Percentiles rank a stretch among this genome's conserved stretches.
Conservation (phyloP, 2,888 invertebrate genomes). For the Notodonta dromedarius region DNA sequence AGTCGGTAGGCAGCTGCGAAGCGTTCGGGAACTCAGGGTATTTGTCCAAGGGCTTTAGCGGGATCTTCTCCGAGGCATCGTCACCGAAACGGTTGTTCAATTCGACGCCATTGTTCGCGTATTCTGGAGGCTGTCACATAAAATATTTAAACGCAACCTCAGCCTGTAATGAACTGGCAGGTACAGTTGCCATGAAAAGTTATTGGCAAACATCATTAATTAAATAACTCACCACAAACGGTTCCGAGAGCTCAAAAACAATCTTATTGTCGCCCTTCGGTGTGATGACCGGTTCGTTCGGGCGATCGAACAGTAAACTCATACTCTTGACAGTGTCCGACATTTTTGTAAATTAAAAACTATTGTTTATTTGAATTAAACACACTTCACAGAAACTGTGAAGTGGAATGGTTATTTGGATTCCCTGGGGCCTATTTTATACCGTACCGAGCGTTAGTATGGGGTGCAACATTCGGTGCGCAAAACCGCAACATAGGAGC, state of each 20-base stretch:
- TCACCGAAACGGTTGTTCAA: slow-evolving; percentile 86
- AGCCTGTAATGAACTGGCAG: too few relatives aligned
- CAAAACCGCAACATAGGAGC: slow-evolving; percentile 47
- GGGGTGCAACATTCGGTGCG: slow-evolving; percentile 51
- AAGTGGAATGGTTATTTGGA: slow-evolving; percentile 52
- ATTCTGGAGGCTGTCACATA: slow-evolving; percentile 64
- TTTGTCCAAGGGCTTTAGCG: slow-evolving; percentile 76
- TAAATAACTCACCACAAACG: slow-evolving; percentile 86
- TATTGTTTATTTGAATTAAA: slow-evolving; percentile 21
- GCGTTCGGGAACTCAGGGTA: slow-evolving; percentile 85
- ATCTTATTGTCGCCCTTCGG: slow-evolving; percentile 85
- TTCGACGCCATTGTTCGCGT: slow-evolving; percentile 82
- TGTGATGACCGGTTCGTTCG: slow-evolving; percentile 85
- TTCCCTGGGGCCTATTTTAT: slow-evolving; percentile 43
- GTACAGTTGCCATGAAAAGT: too few relatives aligned
- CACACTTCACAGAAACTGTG: slow-evolving; percentile 73
- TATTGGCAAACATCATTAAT: background rate
- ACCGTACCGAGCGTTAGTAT: slow-evolving; percentile 11
- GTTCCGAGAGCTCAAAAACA: slow-evolving; percentile 85
- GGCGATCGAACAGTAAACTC: slow-evolving; percentile 83
- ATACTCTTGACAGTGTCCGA: slow-evolving; percentile 52
- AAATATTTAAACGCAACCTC: background rate
- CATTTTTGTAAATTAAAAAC: slow-evolving; percentile 50
- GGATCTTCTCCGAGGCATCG: slow-evolving; percentile 78
- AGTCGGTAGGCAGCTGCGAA: slow-evolving; percentile 82